A percentile compares a stretch with the other conserved stretches of the same genome.
Conservation (phyloP, 30 jellyfish, hydroid and myxozoan genomes). For the Pseudorhiza aurosa region DNA sequence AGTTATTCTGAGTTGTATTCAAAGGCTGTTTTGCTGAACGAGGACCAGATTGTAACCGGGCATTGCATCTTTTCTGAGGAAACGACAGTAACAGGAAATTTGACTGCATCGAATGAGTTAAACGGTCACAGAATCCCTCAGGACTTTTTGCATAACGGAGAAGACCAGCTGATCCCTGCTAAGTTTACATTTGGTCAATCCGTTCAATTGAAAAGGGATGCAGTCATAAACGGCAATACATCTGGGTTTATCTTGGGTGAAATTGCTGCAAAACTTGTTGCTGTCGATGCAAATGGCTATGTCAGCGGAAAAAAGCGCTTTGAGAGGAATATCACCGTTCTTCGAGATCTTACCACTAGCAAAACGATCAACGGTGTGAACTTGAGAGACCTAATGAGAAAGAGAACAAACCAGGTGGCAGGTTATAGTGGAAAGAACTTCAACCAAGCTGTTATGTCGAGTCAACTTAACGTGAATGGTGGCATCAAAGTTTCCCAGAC, state of each 20-base stretch:
- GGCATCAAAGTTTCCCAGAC: constrained; percentile 33
- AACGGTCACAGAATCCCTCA: constrained; percentile 52
- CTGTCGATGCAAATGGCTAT: constrained; percentile 28
- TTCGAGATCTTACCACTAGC: background rate
- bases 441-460: background rate
- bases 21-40: constrained; percentile 3
- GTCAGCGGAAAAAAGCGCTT: constrained; percentile 46
- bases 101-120: background rate
- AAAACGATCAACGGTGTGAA: constrained; percentile 14
- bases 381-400: constrained; percentile 14
- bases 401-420: constrained; percentile 32
- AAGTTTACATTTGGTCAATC: background rate
- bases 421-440: constrained; percentile 21
- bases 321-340: background rate
- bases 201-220: background rate
- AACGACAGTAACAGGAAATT: constrained; percentile 1
- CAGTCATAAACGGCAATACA: background rate
- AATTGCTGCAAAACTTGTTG: background rate
- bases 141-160: constrained; percentile 19
- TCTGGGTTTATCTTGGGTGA: constrained; percentile 13
- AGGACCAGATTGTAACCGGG: constrained; percentile 13
- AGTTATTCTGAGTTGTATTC: background rate
- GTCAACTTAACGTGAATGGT: background rate
- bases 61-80: background rate
- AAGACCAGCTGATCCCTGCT: constrained; percentile 36